phyloP scores from a whole-genome alignment of 64 coral and sea anemone species.

The Pocillopora damicornis region DNA sequence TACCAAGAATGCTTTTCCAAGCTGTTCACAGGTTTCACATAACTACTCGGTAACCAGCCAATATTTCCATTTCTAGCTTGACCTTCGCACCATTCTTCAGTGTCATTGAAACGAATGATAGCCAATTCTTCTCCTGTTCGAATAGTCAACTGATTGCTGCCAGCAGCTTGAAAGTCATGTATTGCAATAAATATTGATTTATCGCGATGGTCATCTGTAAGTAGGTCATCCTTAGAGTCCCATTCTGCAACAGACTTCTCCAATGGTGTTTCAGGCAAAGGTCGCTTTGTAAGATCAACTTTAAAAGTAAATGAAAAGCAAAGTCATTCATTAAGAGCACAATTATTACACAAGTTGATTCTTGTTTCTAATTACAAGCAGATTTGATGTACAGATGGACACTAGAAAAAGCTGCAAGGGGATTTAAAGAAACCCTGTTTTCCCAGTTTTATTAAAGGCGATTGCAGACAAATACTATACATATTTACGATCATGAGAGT shows the following conservation, averaged over 20 bases:
- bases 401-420: no score
- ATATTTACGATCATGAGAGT: no score
- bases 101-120: conserved; percentile 69
- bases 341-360: no score
- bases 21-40: conserved; percentile 94
- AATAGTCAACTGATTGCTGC: conserved; percentile 82
- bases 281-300: conserved; percentile 28
- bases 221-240: conserved; percentile 57
- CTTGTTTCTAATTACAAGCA: no score
- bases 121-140: conserved; percentile 77
- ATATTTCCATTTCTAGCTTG: conserved; percentile 75
- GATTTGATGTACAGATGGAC: no score
- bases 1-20: conserved; percentile 99
- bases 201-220: conserved; percentile 44
- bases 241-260: conserved; percentile 37
- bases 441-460: no score
- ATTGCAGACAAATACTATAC: no score
- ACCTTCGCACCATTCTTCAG: conserved; percentile 86
- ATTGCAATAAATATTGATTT: conserved; percentile 84
- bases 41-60: conserved; percentile 89
- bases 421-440: no score
- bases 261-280: conserved; percentile 53
- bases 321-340: not conserved
- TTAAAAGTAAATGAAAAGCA: not conserved
- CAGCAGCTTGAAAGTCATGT: conserved; percentile 86